Conservation (phyloP, 2,888 invertebrate species). For the Drosophila silvestris region DNA sequence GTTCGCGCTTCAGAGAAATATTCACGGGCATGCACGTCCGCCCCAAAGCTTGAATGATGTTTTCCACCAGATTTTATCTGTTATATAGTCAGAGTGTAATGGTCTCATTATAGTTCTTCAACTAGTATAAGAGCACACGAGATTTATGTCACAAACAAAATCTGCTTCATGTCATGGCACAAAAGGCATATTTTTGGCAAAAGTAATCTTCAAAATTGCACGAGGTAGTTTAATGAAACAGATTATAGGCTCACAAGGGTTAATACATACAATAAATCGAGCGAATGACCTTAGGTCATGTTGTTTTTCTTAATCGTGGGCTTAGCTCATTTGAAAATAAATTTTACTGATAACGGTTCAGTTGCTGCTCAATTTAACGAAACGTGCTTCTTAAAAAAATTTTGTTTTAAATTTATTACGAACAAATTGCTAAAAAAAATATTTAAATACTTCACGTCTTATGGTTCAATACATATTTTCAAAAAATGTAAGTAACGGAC, state of each 20-base stretch:
- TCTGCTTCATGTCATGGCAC: not conserved
- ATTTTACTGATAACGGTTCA: slow-evolving; percentile 42
- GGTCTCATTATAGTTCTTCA: not conserved
- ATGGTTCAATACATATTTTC: slow-evolving; percentile 1
- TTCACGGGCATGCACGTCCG: not conserved
- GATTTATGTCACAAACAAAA: not conserved
- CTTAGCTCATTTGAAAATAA: slow-evolving; percentile 20
- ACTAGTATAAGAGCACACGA: not conserved
- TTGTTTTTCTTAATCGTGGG: slow-evolving; percentile 45
- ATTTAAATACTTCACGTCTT: not conserved
- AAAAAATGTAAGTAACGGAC: slow-evolving; percentile 10
- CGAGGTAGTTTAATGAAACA: not conserved
- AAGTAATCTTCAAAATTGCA: not conserved
- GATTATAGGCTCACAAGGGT: slow-evolving; percentile 19
- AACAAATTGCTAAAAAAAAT: not conserved
- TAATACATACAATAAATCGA: slow-evolving; percentile 14
- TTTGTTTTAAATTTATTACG: not conserved
- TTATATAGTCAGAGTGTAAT: not conserved
- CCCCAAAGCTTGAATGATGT: not conserved
- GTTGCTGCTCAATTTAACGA: slow-evolving; percentile 32
- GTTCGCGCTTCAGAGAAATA: not conserved
- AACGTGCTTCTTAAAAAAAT: slow-evolving; percentile 10
- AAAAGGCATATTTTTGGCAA: not conserved
- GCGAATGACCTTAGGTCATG: slow-evolving; percentile 39
- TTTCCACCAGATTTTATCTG: not conserved